phyloP scores from a whole-genome alignment of 2,113 vertebrate genomes.

The Paraplagusia blochii region DNA sequence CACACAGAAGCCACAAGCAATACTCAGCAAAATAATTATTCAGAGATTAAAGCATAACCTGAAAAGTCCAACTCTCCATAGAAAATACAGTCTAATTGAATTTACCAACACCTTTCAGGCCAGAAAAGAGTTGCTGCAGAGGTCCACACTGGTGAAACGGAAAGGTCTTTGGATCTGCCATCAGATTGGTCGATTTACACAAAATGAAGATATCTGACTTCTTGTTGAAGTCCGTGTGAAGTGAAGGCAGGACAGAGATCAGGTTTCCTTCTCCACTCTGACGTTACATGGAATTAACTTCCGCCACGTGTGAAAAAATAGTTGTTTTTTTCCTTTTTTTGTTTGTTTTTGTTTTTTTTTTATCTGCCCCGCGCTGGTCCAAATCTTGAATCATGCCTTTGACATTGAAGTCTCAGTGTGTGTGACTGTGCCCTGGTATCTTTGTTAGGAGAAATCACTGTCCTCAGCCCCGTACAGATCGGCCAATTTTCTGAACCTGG shows the following conservation, averaged over 20 bases:
- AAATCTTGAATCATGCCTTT: neutral
- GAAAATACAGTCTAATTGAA: constrained; percentile 17
- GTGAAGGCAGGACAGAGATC: constrained; percentile 14
- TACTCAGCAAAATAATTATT: constrained; percentile 6
- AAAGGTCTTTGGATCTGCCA: constrained; percentile 10
- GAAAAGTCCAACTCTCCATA: constrained; percentile 16
- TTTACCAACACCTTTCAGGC: constrained; percentile 16
- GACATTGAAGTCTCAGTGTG: neutral
- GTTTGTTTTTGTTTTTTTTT: constrained; percentile 11
- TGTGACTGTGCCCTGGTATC: neutral
- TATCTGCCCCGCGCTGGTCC: constrained; percentile 4
- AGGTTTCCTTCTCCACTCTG: neutral
- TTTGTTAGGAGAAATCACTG: constrained; percentile 85
- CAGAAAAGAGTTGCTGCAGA: constrained; percentile 18
- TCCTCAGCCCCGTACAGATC: constrained; percentile 90
- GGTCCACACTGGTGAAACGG: constrained; percentile 2
- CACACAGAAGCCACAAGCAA: constrained; percentile 13
- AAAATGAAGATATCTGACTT: constrained; percentile 5
- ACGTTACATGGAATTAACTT: neutral
- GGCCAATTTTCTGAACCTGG: constrained; percentile 91
- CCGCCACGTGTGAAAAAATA: constrained; percentile 3
- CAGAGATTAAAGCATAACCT: constrained; percentile 36
- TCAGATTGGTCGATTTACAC: constrained; percentile 26
- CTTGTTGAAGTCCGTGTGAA: neutral
- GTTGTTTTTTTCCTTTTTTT: constrained; percentile 1